phyloP scores from a whole-genome alignment of 2,888 invertebrate genomes.

The Athalia circularis region DNA sequence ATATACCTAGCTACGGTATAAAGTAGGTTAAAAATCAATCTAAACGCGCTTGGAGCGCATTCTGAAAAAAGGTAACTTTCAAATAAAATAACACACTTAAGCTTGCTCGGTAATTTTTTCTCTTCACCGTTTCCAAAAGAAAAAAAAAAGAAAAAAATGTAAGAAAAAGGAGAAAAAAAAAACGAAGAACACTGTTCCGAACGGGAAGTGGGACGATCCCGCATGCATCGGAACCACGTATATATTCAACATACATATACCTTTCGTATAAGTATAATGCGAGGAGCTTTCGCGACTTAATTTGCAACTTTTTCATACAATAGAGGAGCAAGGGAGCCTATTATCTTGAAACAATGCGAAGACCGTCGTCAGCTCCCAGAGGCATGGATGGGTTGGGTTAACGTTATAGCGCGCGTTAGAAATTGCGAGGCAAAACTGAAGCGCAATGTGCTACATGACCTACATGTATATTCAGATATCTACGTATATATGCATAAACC shows the following conservation, averaged over 20 bases:
- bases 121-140: neutral
- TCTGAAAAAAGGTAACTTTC: no score
- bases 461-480: no score
- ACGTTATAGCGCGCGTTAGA: neutral
- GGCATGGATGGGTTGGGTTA: conserved; percentile 13
- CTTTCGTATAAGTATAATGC: conserved; percentile 27
- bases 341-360: conserved; percentile 43
- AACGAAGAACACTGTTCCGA: conserved; percentile 27
- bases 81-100: neutral
- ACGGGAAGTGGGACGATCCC: conserved; percentile 31
- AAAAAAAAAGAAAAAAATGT: neutral
- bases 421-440: no score
- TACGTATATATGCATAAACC: no score
- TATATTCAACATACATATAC: neutral
- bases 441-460: no score
- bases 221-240: neutral
- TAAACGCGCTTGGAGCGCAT: no score
- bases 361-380: conserved; percentile 37
- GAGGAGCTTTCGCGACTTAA: conserved; percentile 24
- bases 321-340: conserved; percentile 25
- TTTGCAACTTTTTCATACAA: conserved; percentile 43
- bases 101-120: neutral
- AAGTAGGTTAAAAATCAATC: no score
- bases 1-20: no score
- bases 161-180: neutral